phyloP scores from a whole-genome alignment of 1,140 invertebrate genomes.

The Thaumatotibia leucotreta region DNA sequence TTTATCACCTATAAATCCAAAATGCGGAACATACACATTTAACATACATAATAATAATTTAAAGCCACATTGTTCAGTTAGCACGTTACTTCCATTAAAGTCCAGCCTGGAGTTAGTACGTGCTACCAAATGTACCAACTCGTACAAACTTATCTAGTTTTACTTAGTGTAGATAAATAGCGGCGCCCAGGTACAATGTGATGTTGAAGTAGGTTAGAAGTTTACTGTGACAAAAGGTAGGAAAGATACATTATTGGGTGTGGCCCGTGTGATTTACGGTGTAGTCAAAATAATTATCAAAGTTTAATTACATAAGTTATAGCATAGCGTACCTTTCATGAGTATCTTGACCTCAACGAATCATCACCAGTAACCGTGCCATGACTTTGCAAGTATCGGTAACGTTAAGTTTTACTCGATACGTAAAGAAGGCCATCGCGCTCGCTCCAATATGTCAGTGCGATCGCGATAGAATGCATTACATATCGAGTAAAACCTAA shows the following conservation, averaged over 20 bases:
- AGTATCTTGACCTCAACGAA: too few species aligned
- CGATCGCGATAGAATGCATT: too few species aligned
- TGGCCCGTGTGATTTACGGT: too few species aligned
- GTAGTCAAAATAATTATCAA: not conserved
- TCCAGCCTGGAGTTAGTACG: not conserved
- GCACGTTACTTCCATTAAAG: not conserved
- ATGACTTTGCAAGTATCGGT: too few species aligned
- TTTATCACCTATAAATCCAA: too few species aligned
- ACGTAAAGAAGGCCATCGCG: too few species aligned
- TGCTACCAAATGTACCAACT: not conserved
- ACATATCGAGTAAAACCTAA: too few species aligned
- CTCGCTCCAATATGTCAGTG: too few species aligned
- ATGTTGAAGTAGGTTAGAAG: not conserved
- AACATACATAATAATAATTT: not conserved
- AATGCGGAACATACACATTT: not conserved
- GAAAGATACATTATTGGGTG: not conserved
- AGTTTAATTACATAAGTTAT: not conserved
- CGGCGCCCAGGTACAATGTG: not conserved
- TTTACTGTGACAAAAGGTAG: not conserved
- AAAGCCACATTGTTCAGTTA: not conserved
- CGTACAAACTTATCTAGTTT: not conserved
- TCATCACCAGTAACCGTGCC: too few species aligned
- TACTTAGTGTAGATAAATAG: slow-evolving; percentile 10
- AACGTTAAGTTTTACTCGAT: too few species aligned
- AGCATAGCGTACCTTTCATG: too few species aligned